Base-by-base conservation (phyloP, 2,113 vertebrate genomes). In the Actenoides lindsayi region DNA sequence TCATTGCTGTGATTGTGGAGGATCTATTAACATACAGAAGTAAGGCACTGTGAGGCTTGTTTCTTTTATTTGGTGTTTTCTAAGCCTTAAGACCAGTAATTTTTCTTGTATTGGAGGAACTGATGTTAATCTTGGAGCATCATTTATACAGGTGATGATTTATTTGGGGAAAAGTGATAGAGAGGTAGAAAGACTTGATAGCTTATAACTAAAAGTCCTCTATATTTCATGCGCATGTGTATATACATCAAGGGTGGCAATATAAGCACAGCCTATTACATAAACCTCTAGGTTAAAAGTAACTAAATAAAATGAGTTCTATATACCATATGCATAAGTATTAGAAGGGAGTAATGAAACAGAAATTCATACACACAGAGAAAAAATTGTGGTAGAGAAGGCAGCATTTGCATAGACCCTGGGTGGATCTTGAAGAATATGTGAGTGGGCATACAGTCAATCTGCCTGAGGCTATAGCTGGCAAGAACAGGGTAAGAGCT, bases 21-120 rank as follows among this genome's bases (percentile, higher is more conserved):
- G 6, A 4, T 64, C 6, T 31, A 19, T 24, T 83, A 51, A 37
- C 2, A 16, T 75, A 54, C 10, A 14, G 12, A 75, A 62, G 17
- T 39, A 64, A 50, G n/a, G 5, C 8, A 35, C 5, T 35, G 4
- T 63, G 16, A 5, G 7, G 7, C 11, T 69, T 84, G 1, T 0
- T 3, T 4, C 7, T 59, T 64, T 63, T 44, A 28, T 65, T 65
- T 63, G 39, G 30, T 13, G 8, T 31, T 12, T 44, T 30, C 31
- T 25, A 3, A 35, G 13, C 42, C 33, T 53, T 28, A 59, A 33
- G 37, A 50, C 13, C 24, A 62, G 10, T 20, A 33, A 39, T 90
- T 69, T 92, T 82, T 41, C 17, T 28, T 60, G 9, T 41, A 64
- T 74, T 69, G 50, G 30, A 56, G 28, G 44, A 77, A 54, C 8